Evolutionary conservation across 92 coral and sea anemone genomes (phyloP).

Genomic region (Epizoanthus rinbou): DNA sequence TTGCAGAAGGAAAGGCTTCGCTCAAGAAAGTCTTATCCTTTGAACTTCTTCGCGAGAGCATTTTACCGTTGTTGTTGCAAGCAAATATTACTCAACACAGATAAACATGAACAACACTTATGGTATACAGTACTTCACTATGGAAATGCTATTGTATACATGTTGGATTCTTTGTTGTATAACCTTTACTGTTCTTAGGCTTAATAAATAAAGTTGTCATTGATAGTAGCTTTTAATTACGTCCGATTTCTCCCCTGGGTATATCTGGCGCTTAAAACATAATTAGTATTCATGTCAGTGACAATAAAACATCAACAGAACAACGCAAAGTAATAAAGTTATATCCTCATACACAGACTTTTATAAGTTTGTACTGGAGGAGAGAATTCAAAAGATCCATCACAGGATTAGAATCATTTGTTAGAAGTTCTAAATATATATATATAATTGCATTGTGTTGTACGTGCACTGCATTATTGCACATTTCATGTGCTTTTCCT

Average conservation of each 20-base stretch:
- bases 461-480: no score
- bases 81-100: not conserved
- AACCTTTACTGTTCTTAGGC: not conserved
- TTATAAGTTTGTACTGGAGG: not conserved
- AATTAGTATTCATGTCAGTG: not conserved
- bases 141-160: conserved; percentile 18
- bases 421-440: not conserved
- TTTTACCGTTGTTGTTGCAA: not conserved
- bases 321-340: not conserved
- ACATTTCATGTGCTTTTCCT: no score
- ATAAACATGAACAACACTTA: not conserved
- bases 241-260: conserved; percentile 27
- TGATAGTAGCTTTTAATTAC: not conserved
- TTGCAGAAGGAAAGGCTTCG: not conserved
- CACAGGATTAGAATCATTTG: not conserved
- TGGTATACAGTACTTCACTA: conserved; percentile 20
- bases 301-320: no score
- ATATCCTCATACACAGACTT: not conserved
- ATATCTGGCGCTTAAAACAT: not conserved
- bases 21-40: conserved; percentile 23
- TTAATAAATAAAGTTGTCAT: conserved; percentile 18
- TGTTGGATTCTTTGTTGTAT: not conserved
- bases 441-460: no score
- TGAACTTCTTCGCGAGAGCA: conserved; percentile 29
- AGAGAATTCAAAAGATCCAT: not conserved